These are phyloP conservation scores for Callospermophilus lateralis DNA, from an alignment of 2,113 vertebrate genomes.

Conservation along the genomic window DNA sequence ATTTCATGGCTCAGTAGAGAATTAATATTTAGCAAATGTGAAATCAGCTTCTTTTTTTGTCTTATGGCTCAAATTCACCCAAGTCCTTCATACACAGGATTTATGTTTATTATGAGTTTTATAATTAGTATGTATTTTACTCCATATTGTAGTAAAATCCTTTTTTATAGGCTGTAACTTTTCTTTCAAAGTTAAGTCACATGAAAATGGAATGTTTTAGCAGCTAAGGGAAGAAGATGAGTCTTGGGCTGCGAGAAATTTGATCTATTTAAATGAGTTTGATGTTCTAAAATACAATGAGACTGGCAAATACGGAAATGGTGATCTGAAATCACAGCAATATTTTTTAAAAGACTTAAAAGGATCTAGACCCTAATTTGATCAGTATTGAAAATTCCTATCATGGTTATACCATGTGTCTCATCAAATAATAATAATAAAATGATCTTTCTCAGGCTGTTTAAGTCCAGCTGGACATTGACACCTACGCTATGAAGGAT, in stretches of 20 bases:
- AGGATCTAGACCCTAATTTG: not conserved
- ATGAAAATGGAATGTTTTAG: slow-evolving; percentile 43
- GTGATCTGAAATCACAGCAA: not conserved
- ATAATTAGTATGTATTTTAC: slow-evolving; percentile 52
- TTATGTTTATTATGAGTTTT: slow-evolving; percentile 66
- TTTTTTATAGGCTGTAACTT: not conserved
- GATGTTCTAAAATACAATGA: not conserved
- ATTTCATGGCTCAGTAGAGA: slow-evolving; percentile 82
- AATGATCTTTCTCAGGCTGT: not conserved
- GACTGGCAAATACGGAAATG: not conserved
- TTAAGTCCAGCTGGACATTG: not conserved
- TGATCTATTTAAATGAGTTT: not conserved
- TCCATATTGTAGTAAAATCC: not conserved
- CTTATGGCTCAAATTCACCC: slow-evolving; percentile 59
- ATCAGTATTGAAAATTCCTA: slow-evolving; percentile 1
- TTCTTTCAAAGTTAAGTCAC: slow-evolving; percentile 59
- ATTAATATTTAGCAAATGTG: slow-evolving; percentile 81
- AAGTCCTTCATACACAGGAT: slow-evolving; percentile 50
- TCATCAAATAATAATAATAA: not conserved
- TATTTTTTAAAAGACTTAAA: not conserved
- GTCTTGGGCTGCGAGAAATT: slow-evolving; percentile 23
- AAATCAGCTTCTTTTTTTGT: slow-evolving; percentile 55
- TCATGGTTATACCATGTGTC: not conserved
- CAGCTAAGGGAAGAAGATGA: slow-evolving; percentile 1
- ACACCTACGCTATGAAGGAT: not conserved